Conservation (phyloP, 2,888 invertebrate species). For the Pseudococcus jackbeardsleyi region DNA sequence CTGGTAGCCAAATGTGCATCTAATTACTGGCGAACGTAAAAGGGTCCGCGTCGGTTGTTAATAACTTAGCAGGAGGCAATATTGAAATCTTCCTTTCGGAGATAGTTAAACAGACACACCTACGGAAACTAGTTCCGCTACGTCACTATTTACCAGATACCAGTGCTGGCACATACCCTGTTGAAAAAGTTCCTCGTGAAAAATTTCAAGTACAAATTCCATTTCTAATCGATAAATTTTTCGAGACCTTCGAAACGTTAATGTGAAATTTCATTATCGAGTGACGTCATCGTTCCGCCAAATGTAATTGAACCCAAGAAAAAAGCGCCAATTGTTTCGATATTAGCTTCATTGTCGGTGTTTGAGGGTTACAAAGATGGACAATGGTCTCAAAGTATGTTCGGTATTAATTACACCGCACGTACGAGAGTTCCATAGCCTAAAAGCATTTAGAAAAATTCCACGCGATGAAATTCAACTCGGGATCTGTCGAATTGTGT, state of each 20-base stretch:
- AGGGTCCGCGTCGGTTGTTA: slow-evolving; percentile 39
- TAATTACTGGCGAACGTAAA: slow-evolving; percentile 45
- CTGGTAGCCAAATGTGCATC: slow-evolving; percentile 36
- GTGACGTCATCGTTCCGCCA: slow-evolving; percentile 33
- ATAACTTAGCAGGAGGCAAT: slow-evolving; percentile 55
- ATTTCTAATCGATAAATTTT: background rate
- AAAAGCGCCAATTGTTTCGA: background rate
- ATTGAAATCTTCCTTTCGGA: slow-evolving; percentile 49
- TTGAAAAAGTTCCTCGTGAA: slow-evolving; percentile 1
- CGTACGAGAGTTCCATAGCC: background rate
- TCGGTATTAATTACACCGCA: background rate
- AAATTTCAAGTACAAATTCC: slow-evolving; percentile 11
- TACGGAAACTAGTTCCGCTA: slow-evolving; percentile 63
- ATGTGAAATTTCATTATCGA: slow-evolving; percentile 27
- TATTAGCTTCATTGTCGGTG: background rate
- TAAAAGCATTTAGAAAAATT: background rate
- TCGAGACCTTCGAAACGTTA: slow-evolving; percentile 3
- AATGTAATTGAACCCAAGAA: background rate
- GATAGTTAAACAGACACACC: slow-evolving; percentile 59
- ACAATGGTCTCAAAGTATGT: background rate
- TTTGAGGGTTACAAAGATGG: background rate
- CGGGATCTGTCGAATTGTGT: slow-evolving; percentile 19
- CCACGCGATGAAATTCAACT: background rate
- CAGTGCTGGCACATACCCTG: slow-evolving; percentile 46
- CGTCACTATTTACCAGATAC: slow-evolving; percentile 37